phyloP scores from a whole-genome alignment of 2,888 invertebrate genomes.

The Emmelina monodactyla region DNA sequence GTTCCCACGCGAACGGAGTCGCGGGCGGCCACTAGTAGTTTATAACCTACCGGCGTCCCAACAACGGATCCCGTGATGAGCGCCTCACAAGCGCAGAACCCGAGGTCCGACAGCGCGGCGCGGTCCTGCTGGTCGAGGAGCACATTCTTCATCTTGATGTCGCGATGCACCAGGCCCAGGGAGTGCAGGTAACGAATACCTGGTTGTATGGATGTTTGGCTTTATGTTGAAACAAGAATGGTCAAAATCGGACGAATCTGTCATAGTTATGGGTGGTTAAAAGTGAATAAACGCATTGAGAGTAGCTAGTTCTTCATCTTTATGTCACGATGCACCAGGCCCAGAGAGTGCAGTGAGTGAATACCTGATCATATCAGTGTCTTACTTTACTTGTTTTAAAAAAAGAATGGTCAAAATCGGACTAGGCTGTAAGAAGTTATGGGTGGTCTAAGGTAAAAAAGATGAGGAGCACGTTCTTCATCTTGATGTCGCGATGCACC shows the following conservation, averaged over 20 bases:
- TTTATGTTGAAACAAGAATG: no score
- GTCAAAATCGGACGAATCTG: no score
- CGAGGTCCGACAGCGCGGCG: conserved; percentile 86
- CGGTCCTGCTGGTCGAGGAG: conserved; percentile 76
- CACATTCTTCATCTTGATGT: conserved; percentile 91
- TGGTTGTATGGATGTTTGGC: conserved; percentile 15
- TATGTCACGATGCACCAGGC: conserved; percentile 87
- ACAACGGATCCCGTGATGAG: conserved; percentile 91
- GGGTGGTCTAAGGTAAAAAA: no score
- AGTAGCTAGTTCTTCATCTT: conserved; percentile 91
- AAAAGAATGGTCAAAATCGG: no score
- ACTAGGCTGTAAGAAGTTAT: no score
- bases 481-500: conserved; percentile 88
- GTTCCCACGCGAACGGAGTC: no score
- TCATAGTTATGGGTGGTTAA: no score
- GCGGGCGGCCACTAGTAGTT: no score
- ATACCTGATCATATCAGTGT: conserved; percentile 67
- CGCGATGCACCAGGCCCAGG: conserved; percentile 86
- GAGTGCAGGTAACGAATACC: conserved; percentile 88
- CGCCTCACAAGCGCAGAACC: conserved; percentile 89
- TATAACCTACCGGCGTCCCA: conserved; percentile 86
- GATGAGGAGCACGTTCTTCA: conserved; percentile 90
- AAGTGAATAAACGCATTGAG: no score
- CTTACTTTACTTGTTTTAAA: no score
- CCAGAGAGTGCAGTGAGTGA: conserved; percentile 86